These are phyloP conservation scores for Hololepta plana DNA, from an alignment of 2,888 invertebrate genomes.

Conservation along the genomic window DNA sequence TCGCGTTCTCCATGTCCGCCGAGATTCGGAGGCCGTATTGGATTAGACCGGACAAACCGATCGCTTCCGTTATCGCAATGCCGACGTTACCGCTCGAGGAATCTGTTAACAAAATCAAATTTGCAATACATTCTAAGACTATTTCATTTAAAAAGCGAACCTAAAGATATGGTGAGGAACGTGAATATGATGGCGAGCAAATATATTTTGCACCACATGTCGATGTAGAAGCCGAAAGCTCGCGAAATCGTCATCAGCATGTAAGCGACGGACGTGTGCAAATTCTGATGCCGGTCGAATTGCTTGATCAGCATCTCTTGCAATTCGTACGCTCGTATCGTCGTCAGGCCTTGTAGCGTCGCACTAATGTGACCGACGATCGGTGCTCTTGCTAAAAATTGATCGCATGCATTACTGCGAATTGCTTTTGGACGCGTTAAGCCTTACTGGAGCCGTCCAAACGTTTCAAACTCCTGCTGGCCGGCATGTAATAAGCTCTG, in stretches of 20 bases:
- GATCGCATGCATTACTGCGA: conserved; percentile 21
- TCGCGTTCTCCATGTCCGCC: conserved; percentile 60
- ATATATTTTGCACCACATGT: conserved; percentile 15
- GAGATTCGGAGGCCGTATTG: conserved; percentile 61
- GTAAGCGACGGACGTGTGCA: conserved; percentile 19
- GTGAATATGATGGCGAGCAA: conserved; percentile 10
- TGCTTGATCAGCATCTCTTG: conserved; percentile 16
- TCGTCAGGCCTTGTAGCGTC: conserved; percentile 20
- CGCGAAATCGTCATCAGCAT: conserved; percentile 15
- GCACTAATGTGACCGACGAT: conserved; percentile 21
- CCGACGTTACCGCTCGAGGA: conserved; percentile 50
- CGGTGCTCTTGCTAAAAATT: conserved; percentile 19
- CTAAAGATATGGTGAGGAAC: too few species aligned
- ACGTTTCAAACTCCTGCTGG: conserved; percentile 53
- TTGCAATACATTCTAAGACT: too few species aligned
- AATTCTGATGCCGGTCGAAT: conserved; percentile 20
- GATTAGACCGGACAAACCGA: conserved; percentile 44
- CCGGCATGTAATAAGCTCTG: conserved; percentile 44
- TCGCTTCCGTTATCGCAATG: conserved; percentile 62
- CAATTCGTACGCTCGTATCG: conserved; percentile 18
- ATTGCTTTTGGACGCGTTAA: conserved; percentile 15
- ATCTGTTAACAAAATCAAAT: not conserved
- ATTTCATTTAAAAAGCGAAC: too few species aligned
- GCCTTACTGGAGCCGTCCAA: conserved; percentile 39
- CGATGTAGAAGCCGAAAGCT: conserved; percentile 18